Percentiles rank a stretch among this genome's conserved stretches.
Evolutionary conservation across 2,113 vertebrate species (phyloP).

Genomic region (Xenotilapia leptura): DNA sequence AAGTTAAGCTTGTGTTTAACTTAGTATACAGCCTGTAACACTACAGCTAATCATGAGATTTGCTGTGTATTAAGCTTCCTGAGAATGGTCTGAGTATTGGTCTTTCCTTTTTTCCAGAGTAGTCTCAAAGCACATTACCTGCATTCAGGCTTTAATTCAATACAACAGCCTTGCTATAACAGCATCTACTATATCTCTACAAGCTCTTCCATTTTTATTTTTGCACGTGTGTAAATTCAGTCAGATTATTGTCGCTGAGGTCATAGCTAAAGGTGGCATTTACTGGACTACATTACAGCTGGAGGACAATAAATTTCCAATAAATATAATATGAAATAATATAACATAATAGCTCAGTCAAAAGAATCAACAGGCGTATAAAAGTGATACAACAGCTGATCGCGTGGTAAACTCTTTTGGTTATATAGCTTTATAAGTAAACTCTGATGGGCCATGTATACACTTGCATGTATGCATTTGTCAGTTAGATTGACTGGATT

Average conservation of each 20-base stretch:
- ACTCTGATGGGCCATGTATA: neutral
- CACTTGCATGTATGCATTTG: neutral
- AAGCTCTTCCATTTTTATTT: neutral
- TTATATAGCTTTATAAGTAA: neutral
- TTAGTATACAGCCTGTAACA: neutral
- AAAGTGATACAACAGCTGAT: neutral
- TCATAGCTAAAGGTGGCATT: neutral
- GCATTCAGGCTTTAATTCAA: neutral
- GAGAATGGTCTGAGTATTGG: neutral
- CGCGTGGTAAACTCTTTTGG: neutral
- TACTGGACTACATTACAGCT: neutral
- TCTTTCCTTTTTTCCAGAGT: neutral
- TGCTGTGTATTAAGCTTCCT: neutral
- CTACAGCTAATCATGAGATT: neutral
- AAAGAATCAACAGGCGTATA: neutral
- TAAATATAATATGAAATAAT: neutral
- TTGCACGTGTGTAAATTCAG: neutral
- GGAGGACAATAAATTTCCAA: neutral
- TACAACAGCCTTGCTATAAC: neutral
- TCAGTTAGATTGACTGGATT: neutral
- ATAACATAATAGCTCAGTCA: neutral
- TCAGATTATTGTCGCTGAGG: neutral
- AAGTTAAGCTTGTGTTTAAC: neutral
- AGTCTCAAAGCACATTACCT: neutral
- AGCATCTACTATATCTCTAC: neutral